phyloP scores from a whole-genome alignment of 2,888 invertebrate species.

The Tipula helvola region DNA sequence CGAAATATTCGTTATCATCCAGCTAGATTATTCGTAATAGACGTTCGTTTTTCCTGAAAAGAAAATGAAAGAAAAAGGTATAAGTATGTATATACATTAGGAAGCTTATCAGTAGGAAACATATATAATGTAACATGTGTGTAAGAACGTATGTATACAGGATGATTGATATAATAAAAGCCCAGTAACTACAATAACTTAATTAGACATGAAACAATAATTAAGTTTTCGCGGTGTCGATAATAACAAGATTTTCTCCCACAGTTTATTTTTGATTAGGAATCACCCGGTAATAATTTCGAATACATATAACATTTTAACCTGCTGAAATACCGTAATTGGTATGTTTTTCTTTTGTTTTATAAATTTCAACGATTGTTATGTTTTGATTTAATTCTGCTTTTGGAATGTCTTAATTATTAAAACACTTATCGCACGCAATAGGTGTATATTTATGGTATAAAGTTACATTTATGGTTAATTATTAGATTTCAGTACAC shows the following conservation, averaged over 20 bases:
- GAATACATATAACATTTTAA: background rate
- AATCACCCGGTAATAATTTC: background rate
- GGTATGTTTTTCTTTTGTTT: background rate
- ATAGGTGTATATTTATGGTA: background rate
- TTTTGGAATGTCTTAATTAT: background rate
- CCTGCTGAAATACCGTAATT: background rate
- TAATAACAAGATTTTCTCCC: no score
- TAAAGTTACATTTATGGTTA: background rate
- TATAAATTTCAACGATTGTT: background rate
- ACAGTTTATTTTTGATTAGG: background rate
- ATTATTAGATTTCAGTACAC: background rate
- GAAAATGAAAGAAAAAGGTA: background rate
- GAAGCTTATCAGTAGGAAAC: background rate
- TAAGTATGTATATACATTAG: background rate
- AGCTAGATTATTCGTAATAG: background rate
- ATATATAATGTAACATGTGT: background rate
- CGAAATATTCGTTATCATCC: background rate
- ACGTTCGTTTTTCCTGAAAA: background rate
- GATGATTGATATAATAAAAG: background rate
- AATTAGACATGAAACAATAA: no score
- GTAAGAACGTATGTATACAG: background rate
- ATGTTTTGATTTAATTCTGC: background rate
- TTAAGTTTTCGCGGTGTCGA: no score
- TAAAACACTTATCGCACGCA: background rate
- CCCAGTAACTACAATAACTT: background rate